Evolutionary conservation across 2,888 invertebrate genomes (phyloP), one percentile per base, ranked within the genome.

Genomic region (Phalera bucephala): DNA sequence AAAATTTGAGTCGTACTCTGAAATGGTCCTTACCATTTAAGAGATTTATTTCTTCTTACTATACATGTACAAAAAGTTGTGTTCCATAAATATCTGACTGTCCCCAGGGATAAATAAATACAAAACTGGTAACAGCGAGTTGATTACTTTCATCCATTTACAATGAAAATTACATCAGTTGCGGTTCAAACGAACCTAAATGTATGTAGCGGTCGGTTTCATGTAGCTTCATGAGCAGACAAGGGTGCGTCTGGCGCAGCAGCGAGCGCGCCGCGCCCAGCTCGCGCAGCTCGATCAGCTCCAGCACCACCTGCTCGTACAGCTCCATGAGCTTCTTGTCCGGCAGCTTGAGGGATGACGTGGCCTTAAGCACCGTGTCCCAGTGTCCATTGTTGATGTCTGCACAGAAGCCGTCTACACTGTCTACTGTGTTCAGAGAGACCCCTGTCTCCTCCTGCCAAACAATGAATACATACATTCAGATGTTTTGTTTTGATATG

Each of bases 311-410:
- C 45, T 76, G 75, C 83, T 99, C 99, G 84, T 99, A 99, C 30
- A 99, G 91, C 85, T 99, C 99, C 65, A 99, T 97, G 0, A 99
- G 92, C 78, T 99, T 99, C 69, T 96, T 97, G 79, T 99, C 99
- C 0, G 99, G 99, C 52, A 99, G 90, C 86, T 99, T 99, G 3
- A 99, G 91, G 0, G 98, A 97, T 65, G 99, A 98, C 32, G 99
- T 97, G 6, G 98, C 97, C 90, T 98, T 98, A 4, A 99, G 91
- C 28, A 99, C 99, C 0, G 97, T 97, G 78, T 99, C 99, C 99
- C 99, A 99, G 83, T 99, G 99, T 0, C 99, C 99, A 84, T 96
- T 97, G 68, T 97, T 97, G 60, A 99, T 99, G 78, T 99, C 99
- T 1, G 97, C 95, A 47, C 97, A 96, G 90, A 99, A 99, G 20